Evolutionary conservation across 2,888 invertebrate genomes (phyloP).

Genomic region (Hypsopygia costalis): DNA sequence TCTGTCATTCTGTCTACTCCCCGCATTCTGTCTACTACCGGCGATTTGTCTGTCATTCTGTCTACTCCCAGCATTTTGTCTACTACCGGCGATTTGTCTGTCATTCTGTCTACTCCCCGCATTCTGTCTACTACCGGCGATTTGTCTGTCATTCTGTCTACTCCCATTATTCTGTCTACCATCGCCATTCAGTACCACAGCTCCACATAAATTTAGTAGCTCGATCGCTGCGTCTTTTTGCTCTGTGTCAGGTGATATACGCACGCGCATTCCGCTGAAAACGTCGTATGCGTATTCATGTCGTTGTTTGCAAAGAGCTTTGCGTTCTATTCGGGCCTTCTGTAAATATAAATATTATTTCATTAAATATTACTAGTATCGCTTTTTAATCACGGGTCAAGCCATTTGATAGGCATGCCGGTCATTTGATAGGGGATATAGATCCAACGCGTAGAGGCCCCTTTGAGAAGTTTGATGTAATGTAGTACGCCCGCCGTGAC

Average conservation of each 20-base stretch:
- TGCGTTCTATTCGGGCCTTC: conserved; percentile 63
- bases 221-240: conserved; percentile 42
- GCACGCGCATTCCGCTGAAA: conserved; percentile 52
- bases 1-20: background rate
- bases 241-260: conserved; percentile 33
- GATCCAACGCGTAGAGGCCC: too few species aligned
- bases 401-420: too few species aligned
- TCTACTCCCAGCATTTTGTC: too few species aligned
- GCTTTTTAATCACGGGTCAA: too few species aligned
- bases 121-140: conserved; percentile 21
- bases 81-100: too few species aligned
- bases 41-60: too few species aligned
- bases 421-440: too few species aligned
- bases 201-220: conserved; percentile 57
- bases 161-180: background rate
- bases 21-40: conserved; percentile 2
- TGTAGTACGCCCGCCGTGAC: too few species aligned
- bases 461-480: too few species aligned
- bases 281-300: conserved; percentile 60
- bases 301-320: conserved; percentile 40
- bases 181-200: conserved; percentile 19
- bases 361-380: too few species aligned
- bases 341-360: conserved; percentile 33
- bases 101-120: conserved; percentile 9
- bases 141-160: conserved; percentile 6